Percentiles rank a stretch among this genome's conserved stretches.
These are phyloP conservation scores for Standfussiana lucernea DNA, from an alignment of 2,888 invertebrate species.

Conservation along the genomic window DNA sequence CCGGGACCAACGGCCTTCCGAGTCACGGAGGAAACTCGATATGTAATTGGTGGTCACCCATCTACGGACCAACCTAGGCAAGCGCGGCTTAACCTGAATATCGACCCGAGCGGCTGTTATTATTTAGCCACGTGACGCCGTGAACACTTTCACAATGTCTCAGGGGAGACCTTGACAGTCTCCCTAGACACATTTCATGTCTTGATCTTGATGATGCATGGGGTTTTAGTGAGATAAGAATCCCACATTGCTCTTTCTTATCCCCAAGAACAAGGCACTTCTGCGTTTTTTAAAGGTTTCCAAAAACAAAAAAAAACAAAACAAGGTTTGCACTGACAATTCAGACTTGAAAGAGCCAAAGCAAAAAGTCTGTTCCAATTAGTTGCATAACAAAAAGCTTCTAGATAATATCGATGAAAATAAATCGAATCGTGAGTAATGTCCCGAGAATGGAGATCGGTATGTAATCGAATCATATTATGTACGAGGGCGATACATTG, in stretches of 20 bases:
- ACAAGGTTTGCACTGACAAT: neutral
- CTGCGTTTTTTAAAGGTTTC: neutral
- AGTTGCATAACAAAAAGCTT: conserved; percentile 2
- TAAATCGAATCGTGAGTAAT: conserved; percentile 24
- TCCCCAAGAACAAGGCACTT: neutral
- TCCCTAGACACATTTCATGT: no score
- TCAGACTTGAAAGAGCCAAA: neutral
- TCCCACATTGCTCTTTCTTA: neutral
- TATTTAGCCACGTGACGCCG: no score
- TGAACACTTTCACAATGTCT: neutral
- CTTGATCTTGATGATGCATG: neutral
- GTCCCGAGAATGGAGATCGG: conserved; percentile 34
- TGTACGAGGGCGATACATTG: conserved; percentile 29
- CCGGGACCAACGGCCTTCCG: no score
- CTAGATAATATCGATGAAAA: conserved; percentile 24
- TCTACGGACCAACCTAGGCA: no score
- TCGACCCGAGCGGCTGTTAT: no score
- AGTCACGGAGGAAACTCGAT: no score
- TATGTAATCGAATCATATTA: conserved; percentile 32
- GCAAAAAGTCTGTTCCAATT: neutral
- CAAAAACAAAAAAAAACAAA: neutral
- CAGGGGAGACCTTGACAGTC: no score
- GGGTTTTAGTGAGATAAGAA: neutral
- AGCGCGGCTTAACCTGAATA: no score
- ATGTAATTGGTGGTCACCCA: no score